Base-by-base conservation (phyloP, 2,113 vertebrate species). In the Hirundichthys speculiger region DNA sequence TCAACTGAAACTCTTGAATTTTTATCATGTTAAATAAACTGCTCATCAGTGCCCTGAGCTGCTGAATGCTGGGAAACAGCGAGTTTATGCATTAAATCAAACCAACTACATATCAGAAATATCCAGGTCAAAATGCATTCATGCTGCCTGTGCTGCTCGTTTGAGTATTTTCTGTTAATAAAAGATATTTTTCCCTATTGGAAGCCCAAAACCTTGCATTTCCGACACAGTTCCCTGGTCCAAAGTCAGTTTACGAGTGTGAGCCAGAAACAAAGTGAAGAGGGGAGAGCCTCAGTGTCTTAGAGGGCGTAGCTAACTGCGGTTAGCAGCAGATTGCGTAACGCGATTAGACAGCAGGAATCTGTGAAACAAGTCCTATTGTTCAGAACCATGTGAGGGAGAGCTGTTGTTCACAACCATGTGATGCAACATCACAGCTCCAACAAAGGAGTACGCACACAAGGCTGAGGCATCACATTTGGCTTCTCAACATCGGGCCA, bases 301-400 rank as follows among this genome's bases (percentile, higher is more conserved):
- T 34, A 47, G 40, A 51, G n/a, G 45, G 30, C 52, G 72, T 51
- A 25, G 64, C 77, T 73, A 48, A 76, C 59, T 53, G 75, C 62
- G 70, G 58, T 68, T 72, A 60, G 69, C 34, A 57, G 54, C 52
- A 70, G 64, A 57, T 89, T 85, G 69, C 84, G 25, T 85, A 88
- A 89, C 73, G 6, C 16, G 71, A 85, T 85, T 80, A 80, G 75
- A 76, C 67, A 27, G 68, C 78, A 80, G 82, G 70, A 86, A 83
- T 83, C 77, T 76, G 82, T 71, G 51, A 82, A 69, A 84, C 65
- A 53, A 60, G 62, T 65, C 63, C 73, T 59, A 77, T 82, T 88
- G 77, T 86, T 83, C 66, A 15, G 46, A 18, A 55, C 16, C 72
- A 66, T 71, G 60, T 77, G 74, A 79, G 68, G 39, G 39, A 30